Conservation (phyloP, 2,888 invertebrate genomes). For the Caenorhabditis sinica region DNA sequence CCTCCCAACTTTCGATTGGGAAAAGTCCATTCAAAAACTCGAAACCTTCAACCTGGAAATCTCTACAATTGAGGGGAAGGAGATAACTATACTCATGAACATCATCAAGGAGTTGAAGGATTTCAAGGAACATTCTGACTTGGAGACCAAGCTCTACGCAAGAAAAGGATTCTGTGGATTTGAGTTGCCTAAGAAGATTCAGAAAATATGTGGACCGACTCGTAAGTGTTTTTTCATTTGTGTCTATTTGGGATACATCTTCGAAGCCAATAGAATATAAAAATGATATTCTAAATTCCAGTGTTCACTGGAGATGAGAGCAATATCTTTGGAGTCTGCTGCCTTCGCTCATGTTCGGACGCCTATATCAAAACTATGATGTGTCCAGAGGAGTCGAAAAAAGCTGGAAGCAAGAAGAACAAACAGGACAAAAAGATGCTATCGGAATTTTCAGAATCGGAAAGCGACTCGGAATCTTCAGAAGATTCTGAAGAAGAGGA, state of each 20-base stretch:
- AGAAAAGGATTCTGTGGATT: background rate
- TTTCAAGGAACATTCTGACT: background rate
- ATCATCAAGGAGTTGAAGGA: background rate
- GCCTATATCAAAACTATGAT: background rate
- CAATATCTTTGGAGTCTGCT: background rate
- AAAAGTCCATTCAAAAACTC: too few species aligned
- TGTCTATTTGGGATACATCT: too few species aligned
- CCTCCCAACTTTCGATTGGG: too few species aligned
- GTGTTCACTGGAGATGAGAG: background rate
- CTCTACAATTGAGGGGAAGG: background rate
- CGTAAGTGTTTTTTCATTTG: background rate
- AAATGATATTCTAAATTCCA: background rate
- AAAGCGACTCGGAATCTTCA: too few species aligned
- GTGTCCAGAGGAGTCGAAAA: too few species aligned
- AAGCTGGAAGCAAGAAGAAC: too few species aligned
- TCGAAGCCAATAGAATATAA: too few species aligned
- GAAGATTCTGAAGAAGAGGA: too few species aligned
- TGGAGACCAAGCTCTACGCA: background rate
- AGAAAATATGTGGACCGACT: background rate
- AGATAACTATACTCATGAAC: background rate
- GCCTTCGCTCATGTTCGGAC: background rate
- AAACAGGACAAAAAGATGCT: too few species aligned
- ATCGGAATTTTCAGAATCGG: too few species aligned
- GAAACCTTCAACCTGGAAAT: background rate
- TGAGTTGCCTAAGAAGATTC: background rate